phyloP scores from a whole-genome alignment of 1,140 invertebrate species.

The Agraylea sexmaculata region DNA sequence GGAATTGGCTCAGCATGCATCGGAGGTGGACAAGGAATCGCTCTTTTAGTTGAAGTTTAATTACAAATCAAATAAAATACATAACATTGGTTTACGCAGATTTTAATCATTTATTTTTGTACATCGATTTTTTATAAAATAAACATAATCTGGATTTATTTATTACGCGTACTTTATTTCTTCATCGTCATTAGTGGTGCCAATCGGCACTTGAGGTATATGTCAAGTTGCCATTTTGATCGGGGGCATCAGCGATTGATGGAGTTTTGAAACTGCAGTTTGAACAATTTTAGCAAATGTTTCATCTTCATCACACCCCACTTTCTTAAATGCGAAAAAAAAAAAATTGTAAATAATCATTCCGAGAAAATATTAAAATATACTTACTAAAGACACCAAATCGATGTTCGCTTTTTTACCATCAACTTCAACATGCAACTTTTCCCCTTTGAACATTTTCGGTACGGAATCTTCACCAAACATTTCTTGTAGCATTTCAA shows the following conservation, averaged over 20 bases:
- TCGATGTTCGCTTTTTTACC: slow-evolving; percentile 80
- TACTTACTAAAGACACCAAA: slow-evolving; percentile 59
- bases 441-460: slow-evolving; percentile 87
- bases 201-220: too few relatives aligned
- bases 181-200: too few relatives aligned
- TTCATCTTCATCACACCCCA: slow-evolving; percentile 70
- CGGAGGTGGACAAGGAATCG: slow-evolving; percentile 97
- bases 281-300: slow-evolving; percentile 72
- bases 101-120: too few relatives aligned
- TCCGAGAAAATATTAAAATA: too few relatives aligned
- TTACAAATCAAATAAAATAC: too few relatives aligned
- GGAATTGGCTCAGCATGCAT: slow-evolving; percentile 95
- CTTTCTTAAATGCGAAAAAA: slow-evolving; percentile 46
- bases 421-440: slow-evolving; percentile 74
- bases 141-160: too few relatives aligned
- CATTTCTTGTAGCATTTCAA: slow-evolving; percentile 89
- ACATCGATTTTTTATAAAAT: too few relatives aligned
- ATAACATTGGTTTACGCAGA: too few relatives aligned
- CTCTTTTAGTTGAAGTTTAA: slow-evolving; percentile 69
- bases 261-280: slow-evolving; percentile 73
- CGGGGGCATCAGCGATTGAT: slow-evolving; percentile 70
- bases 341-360: too few relatives aligned
- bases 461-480: slow-evolving; percentile 92
- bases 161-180: too few relatives aligned
- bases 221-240: too few relatives aligned